Evolutionary conservation across 30 jellyfish, hydroid and myxozoan species (phyloP).

Genomic region (Hydractinia symbiolongicarpus): DNA sequence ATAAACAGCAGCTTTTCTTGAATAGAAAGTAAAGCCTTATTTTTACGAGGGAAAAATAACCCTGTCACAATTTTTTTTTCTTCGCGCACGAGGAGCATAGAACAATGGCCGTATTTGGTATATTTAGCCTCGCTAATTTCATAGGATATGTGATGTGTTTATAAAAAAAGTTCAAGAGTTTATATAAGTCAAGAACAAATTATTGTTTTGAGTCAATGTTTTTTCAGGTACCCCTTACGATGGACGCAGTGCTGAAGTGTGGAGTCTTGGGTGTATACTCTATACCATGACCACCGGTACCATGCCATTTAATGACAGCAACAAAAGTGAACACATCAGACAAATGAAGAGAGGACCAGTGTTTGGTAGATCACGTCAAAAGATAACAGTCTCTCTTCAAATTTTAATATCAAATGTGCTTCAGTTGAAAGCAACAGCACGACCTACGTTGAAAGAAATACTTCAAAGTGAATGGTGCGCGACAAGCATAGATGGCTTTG

Average conservation of each 20-base stretch:
- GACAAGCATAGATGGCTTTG: too few relatives aligned
- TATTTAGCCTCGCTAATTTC: too few relatives aligned
- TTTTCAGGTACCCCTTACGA: conserved; percentile 67
- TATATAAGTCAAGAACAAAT: too few relatives aligned
- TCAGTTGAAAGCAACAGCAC: conserved; percentile 36
- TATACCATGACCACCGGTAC: conserved; percentile 64
- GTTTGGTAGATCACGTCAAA: conserved; percentile 33
- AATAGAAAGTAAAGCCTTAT: not conserved
- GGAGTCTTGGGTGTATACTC: conserved; percentile 84
- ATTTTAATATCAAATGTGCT: conserved; percentile 31
- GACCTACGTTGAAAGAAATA: conserved; percentile 41
- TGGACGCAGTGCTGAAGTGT: conserved; percentile 62
- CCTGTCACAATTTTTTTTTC: not conserved
- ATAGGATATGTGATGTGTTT: too few relatives aligned
- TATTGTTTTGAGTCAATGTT: too few relatives aligned
- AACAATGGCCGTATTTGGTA: too few relatives aligned
- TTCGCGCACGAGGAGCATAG: too few relatives aligned
- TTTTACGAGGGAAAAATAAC: not conserved
- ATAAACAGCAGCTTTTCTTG: not conserved
- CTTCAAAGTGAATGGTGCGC: conserved; percentile 43
- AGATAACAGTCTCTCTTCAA: conserved; percentile 32
- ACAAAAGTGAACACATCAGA: conserved; percentile 31
- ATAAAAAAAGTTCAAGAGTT: too few relatives aligned
- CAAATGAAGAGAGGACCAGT: conserved; percentile 60
- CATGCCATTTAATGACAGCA: conserved; percentile 62